Percentiles rank a stretch among this genome's conserved stretches.
phyloP scores from a whole-genome alignment of 37 sponge, comb jelly and placozoan species.

The Haliclona indistincta region DNA sequence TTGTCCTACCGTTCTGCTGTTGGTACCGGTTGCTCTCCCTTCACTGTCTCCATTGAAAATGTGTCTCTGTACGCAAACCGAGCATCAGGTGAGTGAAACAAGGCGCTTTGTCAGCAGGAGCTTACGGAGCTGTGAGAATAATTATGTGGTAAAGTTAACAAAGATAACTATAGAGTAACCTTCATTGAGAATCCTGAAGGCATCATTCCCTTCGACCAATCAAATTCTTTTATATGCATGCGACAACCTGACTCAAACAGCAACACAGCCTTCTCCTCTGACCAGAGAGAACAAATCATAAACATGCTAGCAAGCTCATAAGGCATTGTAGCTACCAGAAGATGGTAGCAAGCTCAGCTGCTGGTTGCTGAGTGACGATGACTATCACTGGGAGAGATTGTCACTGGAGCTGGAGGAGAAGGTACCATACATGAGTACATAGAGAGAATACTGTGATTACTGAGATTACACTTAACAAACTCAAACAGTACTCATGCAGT shows the following conservation, averaged over 20 bases:
- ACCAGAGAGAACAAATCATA: too few species aligned
- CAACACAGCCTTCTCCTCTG: slow-evolving; percentile 86
- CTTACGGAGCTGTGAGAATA: slow-evolving; percentile 81
- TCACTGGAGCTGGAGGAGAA: too few species aligned
- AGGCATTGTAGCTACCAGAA: too few species aligned
- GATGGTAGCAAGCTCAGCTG: too few species aligned
- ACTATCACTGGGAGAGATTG: too few species aligned
- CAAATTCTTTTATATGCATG: slow-evolving; percentile 93
- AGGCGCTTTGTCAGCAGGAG: slow-evolving; percentile 83
- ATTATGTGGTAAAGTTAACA: too few species aligned
- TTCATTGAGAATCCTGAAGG: slow-evolving; percentile 98
- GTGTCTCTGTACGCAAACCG: slow-evolving; percentile 82
- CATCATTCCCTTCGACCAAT: slow-evolving; percentile 93
- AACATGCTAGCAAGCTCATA: too few species aligned
- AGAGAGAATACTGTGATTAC: too few species aligned
- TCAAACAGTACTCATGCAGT: too few species aligned
- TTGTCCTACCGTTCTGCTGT: slow-evolving; percentile 52
- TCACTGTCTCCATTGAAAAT: slow-evolving; percentile 69
- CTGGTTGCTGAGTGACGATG: too few species aligned
- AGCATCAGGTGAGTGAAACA: slow-evolving; percentile 64
- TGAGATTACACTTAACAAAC: too few species aligned
- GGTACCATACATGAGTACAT: too few species aligned
- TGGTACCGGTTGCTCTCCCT: slow-evolving; percentile 55
- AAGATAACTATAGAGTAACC: slow-evolving; percentile 20
- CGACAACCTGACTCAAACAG: slow-evolving; percentile 94